phyloP scores from a whole-genome alignment of 2,113 vertebrate species.

The Xenopus tropicalis region DNA sequence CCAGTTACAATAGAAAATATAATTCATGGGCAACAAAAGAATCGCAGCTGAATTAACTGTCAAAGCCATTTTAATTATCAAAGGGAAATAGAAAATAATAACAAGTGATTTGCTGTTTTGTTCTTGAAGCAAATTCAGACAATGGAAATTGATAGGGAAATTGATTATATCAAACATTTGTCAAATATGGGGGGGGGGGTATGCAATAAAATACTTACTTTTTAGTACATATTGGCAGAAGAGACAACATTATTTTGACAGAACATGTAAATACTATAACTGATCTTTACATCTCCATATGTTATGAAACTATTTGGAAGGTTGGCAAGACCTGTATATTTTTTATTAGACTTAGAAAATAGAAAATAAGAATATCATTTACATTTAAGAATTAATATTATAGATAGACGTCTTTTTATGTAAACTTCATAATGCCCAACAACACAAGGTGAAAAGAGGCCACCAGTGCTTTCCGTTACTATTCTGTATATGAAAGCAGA shows the following conservation, averaged over 20 bases:
- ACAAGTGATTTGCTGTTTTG: constrained; percentile 8
- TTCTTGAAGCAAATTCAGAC: constrained; percentile 7
- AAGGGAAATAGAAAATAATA: constrained; percentile 11
- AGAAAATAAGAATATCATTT: no score
- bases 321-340: no score
- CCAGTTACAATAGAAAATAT: neutral
- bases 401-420: no score
- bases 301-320: no score
- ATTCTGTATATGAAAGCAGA: no score
- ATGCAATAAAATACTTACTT: neutral
- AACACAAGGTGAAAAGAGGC: no score
- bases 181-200: neutral
- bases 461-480: no score
- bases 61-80: constrained; percentile 18
- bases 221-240: neutral
- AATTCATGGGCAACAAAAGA: constrained; percentile 9
- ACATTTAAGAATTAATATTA: no score
- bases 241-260: neutral
- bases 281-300: no score
- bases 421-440: no score
- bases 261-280: neutral
- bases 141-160: neutral
- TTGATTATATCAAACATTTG: constrained; percentile 5
- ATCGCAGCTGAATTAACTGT: constrained; percentile 17
- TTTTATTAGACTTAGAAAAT: no score